Percentiles rank a stretch among this genome's conserved stretches.
Conservation (phyloP, 1,140 invertebrate species). For the Zaprionus lachaisei region DNA sequence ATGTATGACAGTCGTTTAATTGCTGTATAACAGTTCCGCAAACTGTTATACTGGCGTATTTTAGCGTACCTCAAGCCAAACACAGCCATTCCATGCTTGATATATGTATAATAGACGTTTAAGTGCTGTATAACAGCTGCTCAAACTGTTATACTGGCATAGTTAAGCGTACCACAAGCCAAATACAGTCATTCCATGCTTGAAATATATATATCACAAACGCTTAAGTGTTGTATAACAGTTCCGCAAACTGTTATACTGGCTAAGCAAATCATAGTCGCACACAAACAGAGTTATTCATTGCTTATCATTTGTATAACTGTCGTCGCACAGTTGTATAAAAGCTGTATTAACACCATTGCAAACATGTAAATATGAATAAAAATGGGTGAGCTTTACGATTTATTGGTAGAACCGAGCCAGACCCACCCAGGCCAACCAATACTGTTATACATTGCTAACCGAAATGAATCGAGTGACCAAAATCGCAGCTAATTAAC, state of each 20-base stretch:
- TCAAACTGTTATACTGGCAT: background rate
- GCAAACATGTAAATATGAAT: background rate
- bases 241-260: background rate
- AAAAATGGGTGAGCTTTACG: background rate
- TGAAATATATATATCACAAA: background rate
- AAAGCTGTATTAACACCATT: background rate
- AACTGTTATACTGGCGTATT: background rate
- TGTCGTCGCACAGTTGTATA: slow-evolving; percentile 4
- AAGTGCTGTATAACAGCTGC: background rate
- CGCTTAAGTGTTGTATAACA: background rate
- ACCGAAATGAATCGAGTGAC: slow-evolving; percentile 12
- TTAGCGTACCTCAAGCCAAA: no score
- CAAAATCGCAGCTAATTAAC: slow-evolving; percentile 22
- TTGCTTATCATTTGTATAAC: background rate
- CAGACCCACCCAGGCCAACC: background rate
- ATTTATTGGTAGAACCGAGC: background rate
- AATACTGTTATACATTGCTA: slow-evolving; percentile 7
- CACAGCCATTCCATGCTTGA: no score
- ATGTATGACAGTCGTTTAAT: background rate
- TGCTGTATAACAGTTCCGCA: background rate
- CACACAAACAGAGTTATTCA: background rate
- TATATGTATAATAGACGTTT: background rate
- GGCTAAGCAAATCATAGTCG: background rate
- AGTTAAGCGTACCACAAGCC: no score
- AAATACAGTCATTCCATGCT: no score